Conservation (phyloP, 2,888 invertebrate genomes). For the Lasioglossum figueresi region DNA sequence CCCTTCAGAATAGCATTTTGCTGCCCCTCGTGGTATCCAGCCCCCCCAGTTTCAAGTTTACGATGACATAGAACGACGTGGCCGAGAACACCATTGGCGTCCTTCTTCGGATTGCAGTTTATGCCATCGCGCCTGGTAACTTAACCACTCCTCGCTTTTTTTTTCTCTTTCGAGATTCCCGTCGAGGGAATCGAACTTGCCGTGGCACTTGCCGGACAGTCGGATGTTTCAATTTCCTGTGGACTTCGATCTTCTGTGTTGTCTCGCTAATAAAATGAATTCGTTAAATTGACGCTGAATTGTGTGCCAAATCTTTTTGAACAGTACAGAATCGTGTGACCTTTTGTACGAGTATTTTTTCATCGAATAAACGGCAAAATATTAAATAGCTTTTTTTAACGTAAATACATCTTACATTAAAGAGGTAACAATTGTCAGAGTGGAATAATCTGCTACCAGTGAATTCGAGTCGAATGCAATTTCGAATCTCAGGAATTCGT, state of each 20-base stretch:
- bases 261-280: too few species aligned
- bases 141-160: background rate
- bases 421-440: too few species aligned
- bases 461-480: background rate
- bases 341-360: too few species aligned
- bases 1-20: background rate
- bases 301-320: background rate
- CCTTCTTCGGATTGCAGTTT: background rate
- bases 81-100: constrained; percentile 44
- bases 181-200: background rate
- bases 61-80: constrained; percentile 60
- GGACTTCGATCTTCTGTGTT: background rate
- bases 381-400: background rate
- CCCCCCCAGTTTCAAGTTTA: constrained; percentile 60
- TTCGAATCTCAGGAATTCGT: background rate
- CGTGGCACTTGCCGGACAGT: background rate
- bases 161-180: background rate
- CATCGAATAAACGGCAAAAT: background rate
- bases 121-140: background rate
- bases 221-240: background rate
- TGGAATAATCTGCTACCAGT: background rate
- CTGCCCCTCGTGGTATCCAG: background rate
- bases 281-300: background rate
- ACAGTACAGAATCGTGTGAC: background rate
- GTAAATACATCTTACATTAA: background rate